Base-by-base conservation (phyloP, 2,113 vertebrate species). In the Thamnaconus septentrionalis region DNA sequence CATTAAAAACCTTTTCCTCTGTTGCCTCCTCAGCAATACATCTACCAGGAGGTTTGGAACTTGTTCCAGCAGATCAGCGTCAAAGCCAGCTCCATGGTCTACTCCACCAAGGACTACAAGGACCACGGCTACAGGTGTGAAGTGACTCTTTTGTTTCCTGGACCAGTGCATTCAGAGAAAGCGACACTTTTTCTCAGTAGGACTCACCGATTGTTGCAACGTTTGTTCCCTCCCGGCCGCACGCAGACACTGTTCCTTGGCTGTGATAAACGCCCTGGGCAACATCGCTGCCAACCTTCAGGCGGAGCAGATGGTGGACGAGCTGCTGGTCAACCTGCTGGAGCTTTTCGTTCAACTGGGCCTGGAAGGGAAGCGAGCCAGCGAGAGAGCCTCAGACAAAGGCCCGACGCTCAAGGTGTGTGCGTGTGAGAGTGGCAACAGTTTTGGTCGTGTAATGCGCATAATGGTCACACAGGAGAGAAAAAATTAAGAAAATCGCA, bases 61-160 rank as follows among this genome's bases (percentile, higher is more conserved):
- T 89, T 99, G 47, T 99, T 99, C 85, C 97, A 99, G 89, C 97
- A 99, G 86, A 99, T 99, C 77, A 99, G 97, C 6, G 97, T 99
- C 61, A 98, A 98, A 87, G 97, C 97, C 78, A 99, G 97, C 78
- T 99, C 97, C 2, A 93, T 97, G 75, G 96, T 99, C 11, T 99
- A 99, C 76, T 99, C 97, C 7, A 96, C 94, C 43, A 99, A 98
- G 82, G 97, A 98, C 80, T 94, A 90, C 75, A 99, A 96, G 74
- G 97, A 99, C 85, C 97, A 98, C 3, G 97, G 97, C 72, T 99
- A 99, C 83, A 96, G 97, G 97, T 98, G 87, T 31, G 18, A 31
- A 31, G 18, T 31, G 18, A 31, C 18, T 31, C 2, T 2, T 31
- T 31, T 31, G 18, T 31, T 31, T 31, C 18, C 18, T 31, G 18